Evolutionary conservation across 2,888 invertebrate genomes (phyloP), one percentile per base, ranked within the genome.

Genomic region (Tenthredo notha): DNA sequence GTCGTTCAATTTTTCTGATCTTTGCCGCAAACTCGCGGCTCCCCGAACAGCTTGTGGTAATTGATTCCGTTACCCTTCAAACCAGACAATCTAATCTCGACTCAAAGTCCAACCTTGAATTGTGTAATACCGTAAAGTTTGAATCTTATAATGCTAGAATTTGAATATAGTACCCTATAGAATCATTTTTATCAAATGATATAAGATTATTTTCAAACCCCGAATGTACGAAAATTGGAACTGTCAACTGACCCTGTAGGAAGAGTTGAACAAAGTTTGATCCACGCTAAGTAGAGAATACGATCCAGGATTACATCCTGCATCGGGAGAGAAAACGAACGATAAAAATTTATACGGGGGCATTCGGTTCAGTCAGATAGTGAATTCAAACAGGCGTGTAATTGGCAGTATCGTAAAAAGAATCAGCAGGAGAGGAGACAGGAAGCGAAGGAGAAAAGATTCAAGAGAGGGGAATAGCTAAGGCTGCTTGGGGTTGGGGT

Each of bases 361-460:
- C 90, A 88, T 91, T 91, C 89, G 90, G 90, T 87, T 89, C 89
- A 90, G 89, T 90, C 88, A 89, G 91, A 92, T 91, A 92, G 92
- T 92, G 93, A 93, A 93, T 93, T 92, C 92, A 93, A 93, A 93
- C 92, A 92, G 90, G 92, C 93, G 93, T 93, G 92, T 93, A 93
- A 93, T 93, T 93, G 93, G 93, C 91, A 93, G 92, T 93, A 92
- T 93, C 93, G 92, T 93, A 93, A 93, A 93, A 92, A 90, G 89
- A 90, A 89, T 90, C 89, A 89, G 89, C 88, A 87, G 87, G 84
- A 80, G 85, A 80, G 75, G 47, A 67, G 86, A 87, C 88, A 84
- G 85, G 82, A 21, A 85, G 86, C 84, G 86, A 85, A 86, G 86
- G 87, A 88, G 80, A 80, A 80, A 80, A 58, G 33, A 80, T 61